Evolutionary conservation across 2,888 invertebrate genomes (phyloP).

Genomic region (Tipula helvola): DNA sequence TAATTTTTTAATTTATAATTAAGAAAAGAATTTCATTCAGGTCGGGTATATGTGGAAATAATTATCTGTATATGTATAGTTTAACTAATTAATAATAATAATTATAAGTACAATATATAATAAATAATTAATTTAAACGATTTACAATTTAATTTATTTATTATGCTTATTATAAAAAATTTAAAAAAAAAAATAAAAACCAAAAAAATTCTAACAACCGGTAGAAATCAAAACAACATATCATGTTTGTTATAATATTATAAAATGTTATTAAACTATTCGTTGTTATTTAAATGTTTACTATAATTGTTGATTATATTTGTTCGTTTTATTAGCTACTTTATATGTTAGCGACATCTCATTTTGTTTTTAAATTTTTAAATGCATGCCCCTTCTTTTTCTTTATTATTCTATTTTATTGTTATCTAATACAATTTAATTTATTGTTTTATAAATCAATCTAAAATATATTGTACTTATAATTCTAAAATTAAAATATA

Average conservation of each 20-base stretch:
- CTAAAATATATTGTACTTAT: not conserved
- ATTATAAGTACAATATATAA: not conserved
- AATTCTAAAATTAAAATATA: not conserved
- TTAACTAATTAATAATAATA: not conserved
- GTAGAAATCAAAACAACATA: constrained; percentile 7
- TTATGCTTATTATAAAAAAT: not conserved
- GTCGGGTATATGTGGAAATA: constrained; percentile 5
- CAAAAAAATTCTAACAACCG: constrained; percentile 6
- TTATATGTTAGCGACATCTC: not conserved
- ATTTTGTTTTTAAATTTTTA: not conserved
- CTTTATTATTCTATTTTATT: not conserved
- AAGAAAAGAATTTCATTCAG: not conserved
- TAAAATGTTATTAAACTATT: not conserved
- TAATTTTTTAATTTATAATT: not conserved
- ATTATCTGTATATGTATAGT: not conserved
- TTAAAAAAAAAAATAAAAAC: not conserved
- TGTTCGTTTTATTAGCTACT: not conserved
- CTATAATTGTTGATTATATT: not conserved
- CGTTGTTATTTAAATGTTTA: not conserved
- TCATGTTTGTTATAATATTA: constrained; percentile 1
- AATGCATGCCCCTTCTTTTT: not conserved
- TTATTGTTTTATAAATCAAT: not conserved
- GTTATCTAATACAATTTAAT: not conserved
- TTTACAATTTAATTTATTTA: not conserved
- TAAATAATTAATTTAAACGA: not conserved